phyloP scores from a whole-genome alignment of 2,888 invertebrate genomes.

The Zonitis immaculata region DNA sequence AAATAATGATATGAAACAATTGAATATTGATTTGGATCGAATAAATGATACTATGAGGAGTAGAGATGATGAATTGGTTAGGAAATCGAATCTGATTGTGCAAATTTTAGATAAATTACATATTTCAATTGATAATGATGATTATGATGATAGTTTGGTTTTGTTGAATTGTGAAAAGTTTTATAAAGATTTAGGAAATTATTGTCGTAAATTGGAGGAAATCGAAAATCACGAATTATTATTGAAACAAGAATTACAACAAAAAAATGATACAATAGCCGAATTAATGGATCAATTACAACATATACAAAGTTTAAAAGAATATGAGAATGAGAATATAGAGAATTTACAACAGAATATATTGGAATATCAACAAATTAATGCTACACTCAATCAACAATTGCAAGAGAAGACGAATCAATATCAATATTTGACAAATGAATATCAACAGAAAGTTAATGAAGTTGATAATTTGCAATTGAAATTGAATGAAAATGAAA shows the following conservation, averaged over 20 bases:
- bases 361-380: conserved; percentile 26
- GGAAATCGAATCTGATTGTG: not conserved
- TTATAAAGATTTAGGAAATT: conserved; percentile 14
- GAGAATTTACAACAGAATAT: conserved; percentile 31
- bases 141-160: not conserved
- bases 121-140: not conserved
- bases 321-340: conserved; percentile 33
- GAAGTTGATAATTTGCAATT: conserved; percentile 28
- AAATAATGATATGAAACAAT: not conserved
- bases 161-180: not conserved
- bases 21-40: not conserved
- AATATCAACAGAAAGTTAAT: conserved; percentile 20
- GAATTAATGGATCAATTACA: conserved; percentile 26
- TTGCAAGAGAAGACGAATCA: conserved; percentile 26
- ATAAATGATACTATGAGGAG: not conserved
- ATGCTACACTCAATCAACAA: conserved; percentile 20
- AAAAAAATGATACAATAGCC: conserved; percentile 24
- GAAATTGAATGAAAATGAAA: conserved; percentile 28
- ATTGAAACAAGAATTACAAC: conserved; percentile 20
- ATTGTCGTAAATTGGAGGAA: conserved; percentile 21
- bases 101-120: not conserved
- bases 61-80: not conserved
- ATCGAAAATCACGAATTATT: conserved; percentile 14
- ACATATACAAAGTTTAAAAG: conserved; percentile 20
- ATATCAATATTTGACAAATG: conserved; percentile 14